Base-by-base conservation (phyloP, 2,888 invertebrate genomes). In the Piscicola geometra region DNA sequence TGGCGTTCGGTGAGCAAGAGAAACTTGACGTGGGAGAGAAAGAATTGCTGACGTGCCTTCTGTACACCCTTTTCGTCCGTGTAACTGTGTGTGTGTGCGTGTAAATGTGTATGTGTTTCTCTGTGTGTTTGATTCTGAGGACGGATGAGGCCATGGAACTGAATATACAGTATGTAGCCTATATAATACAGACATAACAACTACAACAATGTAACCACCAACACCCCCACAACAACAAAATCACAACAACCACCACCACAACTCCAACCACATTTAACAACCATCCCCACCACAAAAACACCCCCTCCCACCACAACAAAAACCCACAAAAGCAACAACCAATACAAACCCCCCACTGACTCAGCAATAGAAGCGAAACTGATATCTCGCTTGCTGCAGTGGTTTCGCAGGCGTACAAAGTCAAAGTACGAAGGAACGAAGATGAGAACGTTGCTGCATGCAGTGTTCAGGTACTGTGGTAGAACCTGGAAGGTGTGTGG, bases 361-460 rank as follows among this genome's bases (percentile, higher is more conserved):
- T 97, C 97, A 85, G 93, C 93, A 80, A 96, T 92, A 84, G 94
- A 93, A 0, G 92, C 92, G 85, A 94, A 96, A 80, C 90, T 90
- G 12, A 93, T 87, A 81, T 92, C 92, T 83, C 96, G 93, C 78
- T 90, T 90, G 83, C 93, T 93, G 82, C 98, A 92, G 84, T 93
- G 91, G 87, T 98, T 98, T 77, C 97, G 87, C 52, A 99, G 83
- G 75, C 84, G 89, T 0, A 99, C 94, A 86, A 90, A 99, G 86
- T 99, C 99, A 83, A 93, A 98, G 86, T 99, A 99, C 77, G 92
- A 94, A 0, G 97, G 92, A 66, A 99, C 89, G 84, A 91, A 97
- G 74, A 99, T 89, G 79, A 98, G 86, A 0, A 94, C 94, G 76
- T 83, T 83, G 28, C 47, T 60, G 91, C 92, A 92, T 1, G 91